Evolutionary conservation across 1,140 invertebrate genomes (phyloP).

Genomic region (Melanaphis sacchari): DNA sequence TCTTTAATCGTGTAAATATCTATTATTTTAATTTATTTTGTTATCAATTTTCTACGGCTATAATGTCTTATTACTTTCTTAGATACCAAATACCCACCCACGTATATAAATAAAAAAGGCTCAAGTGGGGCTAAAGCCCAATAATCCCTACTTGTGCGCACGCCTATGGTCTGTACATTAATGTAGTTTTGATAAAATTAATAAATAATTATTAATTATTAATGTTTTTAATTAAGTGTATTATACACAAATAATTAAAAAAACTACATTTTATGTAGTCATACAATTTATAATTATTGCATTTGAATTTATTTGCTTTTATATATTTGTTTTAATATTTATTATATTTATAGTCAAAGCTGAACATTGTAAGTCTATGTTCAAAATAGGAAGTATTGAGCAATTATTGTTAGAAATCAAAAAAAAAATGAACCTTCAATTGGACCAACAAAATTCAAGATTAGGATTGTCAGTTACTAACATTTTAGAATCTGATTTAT

Average conservation of each 20-base stretch:
- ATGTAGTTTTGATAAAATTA: no score
- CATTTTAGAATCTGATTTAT: background rate
- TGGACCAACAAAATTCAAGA: background rate
- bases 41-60: no score
- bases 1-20: no score
- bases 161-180: background rate
- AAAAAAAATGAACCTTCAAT: background rate
- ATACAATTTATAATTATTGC: background rate
- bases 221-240: background rate
- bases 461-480: background rate
- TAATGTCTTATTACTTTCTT: no score
- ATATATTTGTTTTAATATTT: background rate
- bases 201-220: background rate
- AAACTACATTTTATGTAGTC: background rate
- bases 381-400: constrained; percentile 26
- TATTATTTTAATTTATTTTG: no score
- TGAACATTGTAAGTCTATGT: background rate
- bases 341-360: background rate
- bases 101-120: background rate
- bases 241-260: background rate
- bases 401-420: background rate
- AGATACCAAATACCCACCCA: background rate
- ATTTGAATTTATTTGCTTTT: background rate
- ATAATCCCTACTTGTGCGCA: background rate
- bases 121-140: background rate